Conservation (phyloP, 2,113 vertebrate species). For the Elephas maximus region DNA sequence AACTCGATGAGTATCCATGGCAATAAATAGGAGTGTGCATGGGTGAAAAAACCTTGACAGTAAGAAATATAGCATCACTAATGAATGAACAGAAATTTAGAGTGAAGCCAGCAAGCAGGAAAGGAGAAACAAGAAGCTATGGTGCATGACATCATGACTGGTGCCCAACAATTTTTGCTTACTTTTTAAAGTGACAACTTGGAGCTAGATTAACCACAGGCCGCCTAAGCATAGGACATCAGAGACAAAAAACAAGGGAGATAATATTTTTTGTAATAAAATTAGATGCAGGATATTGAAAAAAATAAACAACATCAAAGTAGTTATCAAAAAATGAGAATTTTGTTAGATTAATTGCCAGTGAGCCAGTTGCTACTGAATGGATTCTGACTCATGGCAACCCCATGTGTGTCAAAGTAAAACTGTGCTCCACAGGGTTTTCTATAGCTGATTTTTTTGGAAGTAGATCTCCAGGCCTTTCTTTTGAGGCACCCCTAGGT, state of each 20-base stretch:
- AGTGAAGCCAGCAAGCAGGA: neutral
- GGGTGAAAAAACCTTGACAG: slow-evolving; percentile 32
- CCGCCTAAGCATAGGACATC: neutral
- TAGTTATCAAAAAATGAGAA: neutral
- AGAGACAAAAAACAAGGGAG: neutral
- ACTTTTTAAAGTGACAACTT: neutral
- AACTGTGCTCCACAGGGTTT: too few relatives aligned
- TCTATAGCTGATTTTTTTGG: too few relatives aligned
- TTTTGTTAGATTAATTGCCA: neutral
- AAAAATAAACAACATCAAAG: neutral
- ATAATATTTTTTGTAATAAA: neutral
- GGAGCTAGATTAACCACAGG: neutral
- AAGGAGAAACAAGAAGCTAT: too few relatives aligned
- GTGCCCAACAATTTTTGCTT: neutral
- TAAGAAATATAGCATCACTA: neutral
- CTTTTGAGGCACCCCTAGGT: too few relatives aligned
- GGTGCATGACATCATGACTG: too few relatives aligned
- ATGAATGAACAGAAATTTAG: neutral
- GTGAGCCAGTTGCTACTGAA: too few relatives aligned
- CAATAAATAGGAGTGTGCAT: slow-evolving; percentile 66
- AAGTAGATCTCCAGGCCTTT: too few relatives aligned
- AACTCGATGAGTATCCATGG: slow-evolving; percentile 68
- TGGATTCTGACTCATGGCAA: too few relatives aligned
- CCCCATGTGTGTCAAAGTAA: too few relatives aligned
- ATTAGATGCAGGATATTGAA: neutral